Base-by-base conservation (phyloP, 35 echinoderm and acorn worm genomes). In the Stichopus chloronotus region DNA sequence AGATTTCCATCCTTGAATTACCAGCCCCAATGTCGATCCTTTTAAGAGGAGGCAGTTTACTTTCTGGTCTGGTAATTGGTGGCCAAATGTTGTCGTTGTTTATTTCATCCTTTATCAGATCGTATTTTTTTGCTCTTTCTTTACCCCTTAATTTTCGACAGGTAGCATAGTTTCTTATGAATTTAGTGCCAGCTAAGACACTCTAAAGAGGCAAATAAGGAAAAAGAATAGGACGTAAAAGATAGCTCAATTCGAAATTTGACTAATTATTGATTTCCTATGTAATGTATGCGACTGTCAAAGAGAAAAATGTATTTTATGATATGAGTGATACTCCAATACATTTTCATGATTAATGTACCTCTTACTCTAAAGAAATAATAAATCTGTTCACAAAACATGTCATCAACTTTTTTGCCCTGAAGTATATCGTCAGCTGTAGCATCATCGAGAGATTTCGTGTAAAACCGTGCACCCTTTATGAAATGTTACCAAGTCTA, bases 41-140 rank as follows among this genome's bases (percentile, higher is more conserved):
- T 58, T 85, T 85, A 58, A 85, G 58, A n/a, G 55, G 54, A 11
- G 82, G 55, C 22, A 58, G 54, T 71, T 89, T 89, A 11, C 7
- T 43, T 1, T 65, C 65, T 43, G 59, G 87, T 72, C 57, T 63
- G 57, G 90, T 94, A 14, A 97, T 53, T n/a, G 96, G 96, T 43
- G 96, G 96, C 96, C 96, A 97, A 14, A 57, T 87, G 54, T 94
- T 69, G 56, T 97, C 96, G 5, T 88, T 88, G 55, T 95, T 76
- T 52, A 97, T 80, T 60, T 95, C 94, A 52, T 93, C 76, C 5
- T 92, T 91, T 8, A 97, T 65, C 14, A 78, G 52, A 24, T 93
- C 91, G 58, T 95, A 92, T 57, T 95, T 93, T 25, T 85, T 60
- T 0, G 88, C 55, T 22, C 85, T 97, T 19, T 59, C 56, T 24